Evolutionary conservation across 2,888 invertebrate genomes (phyloP).

Genomic region (Cantharis flavilabris): DNA sequence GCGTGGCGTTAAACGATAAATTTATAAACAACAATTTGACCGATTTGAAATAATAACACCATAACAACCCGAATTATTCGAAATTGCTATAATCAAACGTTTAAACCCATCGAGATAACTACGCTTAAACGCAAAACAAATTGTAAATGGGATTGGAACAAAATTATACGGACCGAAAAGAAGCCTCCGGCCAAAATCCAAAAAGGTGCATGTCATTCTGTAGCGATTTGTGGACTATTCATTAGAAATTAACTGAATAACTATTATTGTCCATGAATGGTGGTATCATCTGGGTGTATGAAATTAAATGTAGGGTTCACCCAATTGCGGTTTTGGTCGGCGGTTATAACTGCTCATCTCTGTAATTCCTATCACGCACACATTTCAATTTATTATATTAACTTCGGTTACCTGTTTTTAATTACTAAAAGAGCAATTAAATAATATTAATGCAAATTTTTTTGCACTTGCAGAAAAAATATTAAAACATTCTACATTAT

Average conservation of each 20-base stretch:
- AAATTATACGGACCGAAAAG: conserved; percentile 45
- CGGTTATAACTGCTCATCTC: conserved; percentile 31
- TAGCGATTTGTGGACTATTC: conserved; percentile 58
- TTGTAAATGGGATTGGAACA: conserved; percentile 53
- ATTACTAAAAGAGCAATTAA: not conserved
- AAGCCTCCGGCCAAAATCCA: conserved; percentile 29
- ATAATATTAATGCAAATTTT: conserved; percentile 12
- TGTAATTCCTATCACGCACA: conserved; percentile 21
- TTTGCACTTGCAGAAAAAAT: conserved; percentile 6
- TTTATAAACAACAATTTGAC: conserved; percentile 53
- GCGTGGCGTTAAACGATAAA: conserved; percentile 52
- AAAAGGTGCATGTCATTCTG: conserved; percentile 54
- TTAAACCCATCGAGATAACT: conserved; percentile 53
- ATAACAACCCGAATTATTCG: conserved; percentile 55
- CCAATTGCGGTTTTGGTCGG: conserved; percentile 37
- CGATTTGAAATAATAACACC: conserved; percentile 53
- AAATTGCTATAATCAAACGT: conserved; percentile 57
- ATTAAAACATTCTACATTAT: conserved; percentile 22
- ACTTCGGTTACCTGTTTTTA: not conserved
- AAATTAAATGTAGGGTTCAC: conserved; percentile 32
- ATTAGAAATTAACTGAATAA: conserved; percentile 65
- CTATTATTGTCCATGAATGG: conserved; percentile 55
- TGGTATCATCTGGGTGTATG: conserved; percentile 25
- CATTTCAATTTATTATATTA: conserved; percentile 4
- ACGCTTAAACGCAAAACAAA: conserved; percentile 54